A percentile compares a stretch with the other conserved stretches of the same genome.
Evolutionary conservation across 1,140 invertebrate species (phyloP).

Genomic region (Zeugodacus cucurbitae): DNA sequence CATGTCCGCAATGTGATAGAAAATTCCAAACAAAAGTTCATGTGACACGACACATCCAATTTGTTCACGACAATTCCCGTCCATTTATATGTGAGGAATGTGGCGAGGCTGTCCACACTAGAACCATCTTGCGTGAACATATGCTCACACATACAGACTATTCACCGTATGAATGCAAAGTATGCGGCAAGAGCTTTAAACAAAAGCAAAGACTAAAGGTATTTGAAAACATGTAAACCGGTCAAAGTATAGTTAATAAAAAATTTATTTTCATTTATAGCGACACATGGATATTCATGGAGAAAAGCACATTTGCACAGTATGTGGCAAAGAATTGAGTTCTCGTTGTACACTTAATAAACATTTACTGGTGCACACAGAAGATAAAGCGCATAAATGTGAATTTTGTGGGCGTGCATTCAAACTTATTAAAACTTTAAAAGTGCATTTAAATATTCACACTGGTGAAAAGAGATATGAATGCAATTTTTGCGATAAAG

Average conservation of each 20-base stretch:
- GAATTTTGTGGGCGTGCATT: slow-evolving; percentile 13
- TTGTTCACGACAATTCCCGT: slow-evolving; percentile 55
- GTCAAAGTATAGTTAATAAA: neutral
- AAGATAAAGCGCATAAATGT: neutral
- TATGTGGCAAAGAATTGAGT: slow-evolving; percentile 1
- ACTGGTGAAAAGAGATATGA: neutral
- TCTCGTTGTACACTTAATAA: slow-evolving; percentile 3
- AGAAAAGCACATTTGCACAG: neutral
- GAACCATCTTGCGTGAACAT: slow-evolving; percentile 60
- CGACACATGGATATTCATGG: slow-evolving; percentile 18
- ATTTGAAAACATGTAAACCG: neutral
- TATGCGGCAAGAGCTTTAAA: slow-evolving; percentile 26
- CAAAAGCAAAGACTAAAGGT: neutral
- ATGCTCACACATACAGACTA: slow-evolving; percentile 57
- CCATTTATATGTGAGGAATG: slow-evolving; percentile 61
- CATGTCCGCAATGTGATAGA: slow-evolving; percentile 3
- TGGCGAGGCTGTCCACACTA: slow-evolving; percentile 59
- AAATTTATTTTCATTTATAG: neutral
- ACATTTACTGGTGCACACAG: neutral
- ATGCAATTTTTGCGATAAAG: slow-evolving; percentile 3
- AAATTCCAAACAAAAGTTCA: slow-evolving; percentile 11
- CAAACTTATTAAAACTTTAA: slow-evolving; percentile 8
- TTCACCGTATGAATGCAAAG: slow-evolving; percentile 47
- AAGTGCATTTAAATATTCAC: slow-evolving; percentile 17
- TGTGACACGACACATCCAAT: neutral